These are phyloP conservation scores for Pelecanoides urinatrix DNA, from an alignment of 2,113 vertebrate genomes.

Conservation along the genomic window DNA sequence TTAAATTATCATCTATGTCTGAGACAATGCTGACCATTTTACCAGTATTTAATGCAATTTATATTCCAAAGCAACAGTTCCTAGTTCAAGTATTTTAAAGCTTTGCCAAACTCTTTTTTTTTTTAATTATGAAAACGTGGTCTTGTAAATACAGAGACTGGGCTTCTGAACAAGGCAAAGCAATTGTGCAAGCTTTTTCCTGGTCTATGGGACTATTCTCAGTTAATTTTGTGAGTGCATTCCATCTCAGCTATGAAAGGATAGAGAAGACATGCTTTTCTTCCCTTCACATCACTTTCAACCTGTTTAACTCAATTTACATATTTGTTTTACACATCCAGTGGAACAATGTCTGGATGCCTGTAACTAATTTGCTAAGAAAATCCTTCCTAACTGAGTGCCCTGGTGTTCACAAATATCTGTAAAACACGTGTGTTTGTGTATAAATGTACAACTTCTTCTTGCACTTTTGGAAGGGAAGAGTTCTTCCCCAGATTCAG, in stretches of 20 bases:
- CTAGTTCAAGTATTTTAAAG: background rate
- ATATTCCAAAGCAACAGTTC: background rate
- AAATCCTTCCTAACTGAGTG: background rate
- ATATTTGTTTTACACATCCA: background rate
- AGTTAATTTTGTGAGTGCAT: background rate
- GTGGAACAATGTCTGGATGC: background rate
- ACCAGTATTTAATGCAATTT: background rate
- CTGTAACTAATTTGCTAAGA: background rate
- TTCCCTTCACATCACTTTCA: background rate
- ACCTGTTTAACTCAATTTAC: background rate
- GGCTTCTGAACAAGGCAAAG: background rate
- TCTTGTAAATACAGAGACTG: background rate
- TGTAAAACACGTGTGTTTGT: background rate
- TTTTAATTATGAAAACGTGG: background rate
- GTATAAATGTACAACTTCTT: background rate
- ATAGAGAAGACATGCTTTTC: background rate
- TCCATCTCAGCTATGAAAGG: background rate
- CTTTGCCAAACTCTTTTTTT: background rate
- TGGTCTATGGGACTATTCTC: background rate
- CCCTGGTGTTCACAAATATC: background rate
- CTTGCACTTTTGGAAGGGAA: background rate
- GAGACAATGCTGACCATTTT: background rate
- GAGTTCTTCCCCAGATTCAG: background rate
- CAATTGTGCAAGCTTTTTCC: background rate
- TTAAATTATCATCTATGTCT: background rate